Conservation (phyloP, 2,113 vertebrate genomes). For the Onychostoma macrolepis region DNA sequence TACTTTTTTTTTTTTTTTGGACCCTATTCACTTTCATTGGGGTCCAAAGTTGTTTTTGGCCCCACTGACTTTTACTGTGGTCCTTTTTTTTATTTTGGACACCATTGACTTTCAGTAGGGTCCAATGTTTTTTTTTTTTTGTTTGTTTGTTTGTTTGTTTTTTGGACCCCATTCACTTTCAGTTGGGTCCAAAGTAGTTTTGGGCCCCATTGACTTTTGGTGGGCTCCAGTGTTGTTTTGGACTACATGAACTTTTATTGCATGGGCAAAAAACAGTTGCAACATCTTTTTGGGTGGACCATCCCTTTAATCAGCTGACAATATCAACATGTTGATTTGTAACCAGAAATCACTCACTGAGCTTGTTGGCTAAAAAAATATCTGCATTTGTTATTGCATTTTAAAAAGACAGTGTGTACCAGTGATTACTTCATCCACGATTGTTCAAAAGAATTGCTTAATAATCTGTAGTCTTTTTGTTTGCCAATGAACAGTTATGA, state of each 20-base stretch:
- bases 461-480: conserved; percentile 6
- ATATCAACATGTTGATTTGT: not conserved
- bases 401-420: not conserved
- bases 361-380: not conserved
- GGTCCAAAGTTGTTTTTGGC: not conserved
- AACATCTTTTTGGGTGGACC: not conserved
- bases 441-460: conserved; percentile 10
- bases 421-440: not conserved
- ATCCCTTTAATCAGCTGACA: not conserved
- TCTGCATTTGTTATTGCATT: conserved; percentile 6
- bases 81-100: too few relatives aligned
- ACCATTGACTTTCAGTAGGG: too few relatives aligned
- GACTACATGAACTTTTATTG: not conserved
- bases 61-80: too few relatives aligned
- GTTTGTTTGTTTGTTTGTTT: too few relatives aligned
- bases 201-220: too few relatives aligned
- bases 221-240: too few relatives aligned
- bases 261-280: not conserved
- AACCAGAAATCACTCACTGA: not conserved
- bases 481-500: conserved; percentile 26
- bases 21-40: not conserved
- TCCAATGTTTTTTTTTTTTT: too few relatives aligned
- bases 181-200: too few relatives aligned
- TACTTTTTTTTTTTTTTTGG: not conserved
- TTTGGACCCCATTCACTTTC: too few relatives aligned